Conservation (phyloP, 2,888 invertebrate genomes). For the Tenodera sinensis region DNA sequence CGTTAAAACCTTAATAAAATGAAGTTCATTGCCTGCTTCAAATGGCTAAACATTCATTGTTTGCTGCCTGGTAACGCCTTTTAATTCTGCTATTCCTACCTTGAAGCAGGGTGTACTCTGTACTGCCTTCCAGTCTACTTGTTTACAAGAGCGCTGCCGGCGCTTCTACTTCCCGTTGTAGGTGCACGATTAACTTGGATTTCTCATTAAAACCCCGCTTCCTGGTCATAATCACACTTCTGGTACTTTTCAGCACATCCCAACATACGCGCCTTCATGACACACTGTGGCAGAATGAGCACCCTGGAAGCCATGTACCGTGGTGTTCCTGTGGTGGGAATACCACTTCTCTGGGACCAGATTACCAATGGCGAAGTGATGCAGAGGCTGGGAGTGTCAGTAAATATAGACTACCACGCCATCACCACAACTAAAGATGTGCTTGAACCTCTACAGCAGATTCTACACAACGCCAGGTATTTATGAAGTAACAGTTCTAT, state of each 20-base stretch:
- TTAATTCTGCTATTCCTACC: no score
- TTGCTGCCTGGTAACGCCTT: no score
- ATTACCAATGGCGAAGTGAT: constrained; percentile 39
- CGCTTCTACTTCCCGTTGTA: no score
- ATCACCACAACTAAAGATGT: constrained; percentile 32
- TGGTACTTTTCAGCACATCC: constrained; percentile 43
- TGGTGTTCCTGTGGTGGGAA: constrained; percentile 50
- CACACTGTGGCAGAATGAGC: constrained; percentile 50
- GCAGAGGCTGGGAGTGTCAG: constrained; percentile 39
- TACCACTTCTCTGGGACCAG: constrained; percentile 53
- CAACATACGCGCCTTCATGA: constrained; percentile 47
- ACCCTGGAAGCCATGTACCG: constrained; percentile 48
- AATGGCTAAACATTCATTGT: no score
- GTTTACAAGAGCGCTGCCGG: no score
- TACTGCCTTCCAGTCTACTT: no score
- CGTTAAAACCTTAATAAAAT: no score
- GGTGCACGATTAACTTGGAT: no score
- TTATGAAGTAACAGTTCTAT: neutral
- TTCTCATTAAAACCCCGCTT: no score
- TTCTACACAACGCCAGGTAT: neutral
- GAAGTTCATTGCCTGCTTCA: no score
- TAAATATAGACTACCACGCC: constrained; percentile 35
- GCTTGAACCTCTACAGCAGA: neutral
- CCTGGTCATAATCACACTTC: no score
- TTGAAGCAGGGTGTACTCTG: no score